phyloP scores from a whole-genome alignment of 2,113 vertebrate species.

The Barnardius zonarius region DNA sequence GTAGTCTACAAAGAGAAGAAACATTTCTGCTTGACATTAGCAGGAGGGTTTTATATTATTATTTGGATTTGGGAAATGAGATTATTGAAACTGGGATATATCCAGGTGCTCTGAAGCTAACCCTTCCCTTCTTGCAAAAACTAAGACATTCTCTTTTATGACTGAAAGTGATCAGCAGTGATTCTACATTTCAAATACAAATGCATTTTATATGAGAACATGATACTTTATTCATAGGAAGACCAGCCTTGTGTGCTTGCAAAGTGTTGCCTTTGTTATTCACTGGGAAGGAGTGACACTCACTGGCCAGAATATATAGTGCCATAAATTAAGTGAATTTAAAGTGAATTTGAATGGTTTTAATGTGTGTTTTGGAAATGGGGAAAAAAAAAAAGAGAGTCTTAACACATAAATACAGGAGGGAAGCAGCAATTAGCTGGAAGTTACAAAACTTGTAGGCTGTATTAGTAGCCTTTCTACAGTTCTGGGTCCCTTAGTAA shows the following conservation, averaged over 20 bases:
- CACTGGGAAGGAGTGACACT: constrained; percentile 1
- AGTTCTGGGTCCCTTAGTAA: neutral
- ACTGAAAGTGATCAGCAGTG: neutral
- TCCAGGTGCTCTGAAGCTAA: neutral
- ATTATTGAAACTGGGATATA: neutral
- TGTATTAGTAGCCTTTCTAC: neutral
- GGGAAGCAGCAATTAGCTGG: neutral
- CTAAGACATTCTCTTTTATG: neutral
- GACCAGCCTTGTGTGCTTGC: neutral
- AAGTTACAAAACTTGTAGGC: neutral
- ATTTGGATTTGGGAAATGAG: neutral
- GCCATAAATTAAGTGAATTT: neutral
- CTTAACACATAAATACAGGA: neutral
- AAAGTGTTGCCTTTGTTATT: neutral
- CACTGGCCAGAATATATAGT: neutral
- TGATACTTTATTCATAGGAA: neutral
- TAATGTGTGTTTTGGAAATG: neutral
- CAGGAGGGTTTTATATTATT: neutral
- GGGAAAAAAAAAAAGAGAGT: neutral
- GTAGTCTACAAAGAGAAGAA: neutral
- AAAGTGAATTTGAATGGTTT: neutral
- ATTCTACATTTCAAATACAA: neutral
- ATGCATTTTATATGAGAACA: neutral
- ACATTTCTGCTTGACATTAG: neutral
- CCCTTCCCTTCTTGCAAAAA: neutral